Percentiles rank a stretch among this genome's conserved stretches.
These are phyloP conservation scores for Malthinus flaveolus DNA, from an alignment of 2,888 invertebrate genomes.

Conservation along the genomic window DNA sequence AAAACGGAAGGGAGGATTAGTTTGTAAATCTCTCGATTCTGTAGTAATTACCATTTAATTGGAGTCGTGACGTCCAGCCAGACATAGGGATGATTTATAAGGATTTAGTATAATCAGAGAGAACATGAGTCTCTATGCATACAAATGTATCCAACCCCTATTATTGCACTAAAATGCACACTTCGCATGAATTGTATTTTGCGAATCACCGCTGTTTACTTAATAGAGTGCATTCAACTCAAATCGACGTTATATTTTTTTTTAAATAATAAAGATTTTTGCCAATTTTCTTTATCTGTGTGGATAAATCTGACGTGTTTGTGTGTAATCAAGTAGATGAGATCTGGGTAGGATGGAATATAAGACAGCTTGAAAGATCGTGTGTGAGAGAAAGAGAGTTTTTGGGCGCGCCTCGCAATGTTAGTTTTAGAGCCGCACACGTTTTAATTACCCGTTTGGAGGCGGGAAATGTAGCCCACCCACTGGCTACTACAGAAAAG, in stretches of 20 bases:
- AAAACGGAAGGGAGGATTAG: conserved; percentile 31
- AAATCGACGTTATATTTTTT: not conserved
- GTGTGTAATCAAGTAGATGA: conserved; percentile 20
- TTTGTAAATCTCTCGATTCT: conserved; percentile 35
- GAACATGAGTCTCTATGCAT: conserved; percentile 25
- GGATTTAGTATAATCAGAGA: conserved; percentile 33
- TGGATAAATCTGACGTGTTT: conserved; percentile 16
- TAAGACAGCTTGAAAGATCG: conserved; percentile 31
- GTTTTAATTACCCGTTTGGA: conserved; percentile 31
- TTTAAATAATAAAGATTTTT: conserved; percentile 11
- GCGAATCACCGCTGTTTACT: not conserved
- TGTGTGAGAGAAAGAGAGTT: not conserved
- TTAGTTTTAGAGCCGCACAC: conserved; percentile 28
- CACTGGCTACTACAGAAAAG: conserved; percentile 26
- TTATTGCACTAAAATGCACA: conserved; percentile 2
- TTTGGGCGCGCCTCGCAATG: conserved; percentile 19
- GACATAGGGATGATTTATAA: conserved; percentile 37
- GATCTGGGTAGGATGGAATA: conserved; percentile 17
- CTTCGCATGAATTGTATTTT: not conserved
- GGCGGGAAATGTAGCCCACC: conserved; percentile 29
- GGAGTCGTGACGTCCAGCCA: conserved; percentile 35
- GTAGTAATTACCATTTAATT: conserved; percentile 38
- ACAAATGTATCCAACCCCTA: conserved; percentile 21
- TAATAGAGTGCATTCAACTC: not conserved
- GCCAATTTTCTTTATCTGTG: conserved; percentile 22